phyloP scores from a whole-genome alignment of 2,797 vertebrate genomes.

The Syngnathus acus region DNA sequence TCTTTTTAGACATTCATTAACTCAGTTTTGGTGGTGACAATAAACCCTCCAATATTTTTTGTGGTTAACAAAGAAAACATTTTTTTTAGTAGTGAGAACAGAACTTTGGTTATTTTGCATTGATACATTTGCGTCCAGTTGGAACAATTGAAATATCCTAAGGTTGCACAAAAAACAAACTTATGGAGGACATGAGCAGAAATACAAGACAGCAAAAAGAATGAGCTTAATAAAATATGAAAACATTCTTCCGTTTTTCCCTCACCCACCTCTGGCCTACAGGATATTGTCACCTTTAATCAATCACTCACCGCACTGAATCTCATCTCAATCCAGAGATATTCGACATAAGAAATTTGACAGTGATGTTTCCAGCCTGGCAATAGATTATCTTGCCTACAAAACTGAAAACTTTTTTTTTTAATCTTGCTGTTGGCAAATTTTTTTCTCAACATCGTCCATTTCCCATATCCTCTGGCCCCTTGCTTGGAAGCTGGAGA shows the following conservation, averaged over 20 bases:
- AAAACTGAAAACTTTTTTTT: not conserved
- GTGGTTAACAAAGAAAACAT: not conserved
- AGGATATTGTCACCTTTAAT: constrained; percentile 53
- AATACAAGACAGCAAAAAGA: constrained; percentile 4
- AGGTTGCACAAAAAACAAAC: constrained; percentile 1
- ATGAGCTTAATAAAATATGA: constrained; percentile 27
- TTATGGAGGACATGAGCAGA: not conserved
- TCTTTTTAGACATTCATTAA: not conserved
- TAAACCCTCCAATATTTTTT: not conserved
- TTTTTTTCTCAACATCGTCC: constrained; percentile 8
- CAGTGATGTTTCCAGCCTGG: constrained; percentile 13
- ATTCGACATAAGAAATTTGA: constrained; percentile 5
- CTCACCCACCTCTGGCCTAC: constrained; percentile 34
- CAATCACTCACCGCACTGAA: constrained; percentile 45
- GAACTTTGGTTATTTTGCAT: constrained; percentile 25
- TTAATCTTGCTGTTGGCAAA: not conserved
- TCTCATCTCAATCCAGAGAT: constrained; percentile 33
- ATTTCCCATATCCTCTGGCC: constrained; percentile 21
- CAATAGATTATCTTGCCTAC: not conserved
- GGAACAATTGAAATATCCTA: constrained; percentile 11
- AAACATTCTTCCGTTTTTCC: constrained; percentile 11
- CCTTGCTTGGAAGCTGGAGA: constrained; percentile 11
- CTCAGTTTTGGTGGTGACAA: not conserved
- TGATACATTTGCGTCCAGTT: constrained; percentile 1
- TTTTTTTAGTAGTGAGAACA: not conserved